Evolutionary conservation across 2,113 vertebrate genomes (phyloP), one percentile per base, ranked within the genome.

Genomic region (Daboia siamensis): DNA sequence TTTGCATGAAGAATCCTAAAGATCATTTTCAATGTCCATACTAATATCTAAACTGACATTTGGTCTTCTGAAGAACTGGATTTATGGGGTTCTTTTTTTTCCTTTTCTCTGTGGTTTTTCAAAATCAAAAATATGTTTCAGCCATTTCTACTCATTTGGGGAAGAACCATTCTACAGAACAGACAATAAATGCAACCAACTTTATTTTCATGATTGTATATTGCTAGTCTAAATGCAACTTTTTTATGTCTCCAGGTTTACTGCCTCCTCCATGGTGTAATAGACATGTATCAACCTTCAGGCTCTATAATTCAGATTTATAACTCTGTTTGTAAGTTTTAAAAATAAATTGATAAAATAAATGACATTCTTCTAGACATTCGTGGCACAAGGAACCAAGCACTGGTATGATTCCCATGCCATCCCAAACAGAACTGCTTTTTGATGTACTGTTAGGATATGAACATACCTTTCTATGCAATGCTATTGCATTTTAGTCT

Each of bases 301-400:
- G 24, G 3, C 23, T 21, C 0, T n/a, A 6, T 3, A 5, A 0
- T 92, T 80, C 20, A 55, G 0, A 0, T 29, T 29, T 88, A 0
- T 0, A 1, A 29, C 0, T 3, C 1, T 0, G 93, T 86, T 2
- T 92, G 13, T 0, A 89, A 91, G 84, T 44, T 46, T 48, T 13
- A 90, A 51, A 24, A 91, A 39, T 92, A 1, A 10, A n/a, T 92
- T 90, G 64, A 69, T n/a, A 69, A 69, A 69, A 69, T 33, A 0
- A 0, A 90, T 93, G 90, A 29, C 87, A 55, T 91, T 87, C 2
- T 96, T 90, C 92, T 54, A 20, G 92, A 80, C 64, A 29, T 57
- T 92, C 94, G 94, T 23, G 90, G 90, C 89, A 0, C 80, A 90
- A 57, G 84, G 93, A 95, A 91, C 92, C 95, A 95, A 95, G 94